Base-by-base conservation (phyloP, 2,888 invertebrate species). In the Tridacna crocea region DNA sequence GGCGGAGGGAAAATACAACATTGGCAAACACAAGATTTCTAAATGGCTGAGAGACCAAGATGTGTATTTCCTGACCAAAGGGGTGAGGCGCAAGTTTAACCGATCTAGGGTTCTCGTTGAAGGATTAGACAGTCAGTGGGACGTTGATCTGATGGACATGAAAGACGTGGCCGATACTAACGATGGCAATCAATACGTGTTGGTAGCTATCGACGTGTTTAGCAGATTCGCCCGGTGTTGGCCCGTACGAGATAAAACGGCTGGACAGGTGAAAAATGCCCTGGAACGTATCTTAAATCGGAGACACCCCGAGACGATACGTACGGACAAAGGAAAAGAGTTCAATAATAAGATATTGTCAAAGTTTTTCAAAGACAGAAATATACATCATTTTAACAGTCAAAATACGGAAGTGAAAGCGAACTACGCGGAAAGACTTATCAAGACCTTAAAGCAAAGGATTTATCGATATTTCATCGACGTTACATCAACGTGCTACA, bases 71-170 rank as follows among this genome's bases (percentile, higher is more conserved):
- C 46, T 82, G 22, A 79, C 79, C 17, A 72, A 72, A 72, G 76
- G 68, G 11, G 63, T 72, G 26, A 79, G 75, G 73, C 61, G 72
- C 17, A 74, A 68, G 27, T 82, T 78, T 72, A 12, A 26, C 11
- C 60, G 75, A 36, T 47, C 73, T 17, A 72, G 76, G 51, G 75
- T 82, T 11, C 61, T 76, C 46, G 79, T 79, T 17, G 70, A 82
- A 75, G 82, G 79, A n/a, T 0, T 79, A 48, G 75, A 79, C 72
- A 72, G 76, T 58, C 72, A 66, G 47, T 82, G 82, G 79, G 82
- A 82, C 55, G 72, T 63, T 8, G 79, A 76, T 51, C 22, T 77
- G 19, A 78, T 78, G 70, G 82, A 82, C 46, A 75, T 82, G 75
- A 36, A 55, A 24, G 26, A 61, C 27, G 73, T 82, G 51, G 75